phyloP scores from a whole-genome alignment of 2,797 vertebrate species.

The Monodelphis domestica region DNA sequence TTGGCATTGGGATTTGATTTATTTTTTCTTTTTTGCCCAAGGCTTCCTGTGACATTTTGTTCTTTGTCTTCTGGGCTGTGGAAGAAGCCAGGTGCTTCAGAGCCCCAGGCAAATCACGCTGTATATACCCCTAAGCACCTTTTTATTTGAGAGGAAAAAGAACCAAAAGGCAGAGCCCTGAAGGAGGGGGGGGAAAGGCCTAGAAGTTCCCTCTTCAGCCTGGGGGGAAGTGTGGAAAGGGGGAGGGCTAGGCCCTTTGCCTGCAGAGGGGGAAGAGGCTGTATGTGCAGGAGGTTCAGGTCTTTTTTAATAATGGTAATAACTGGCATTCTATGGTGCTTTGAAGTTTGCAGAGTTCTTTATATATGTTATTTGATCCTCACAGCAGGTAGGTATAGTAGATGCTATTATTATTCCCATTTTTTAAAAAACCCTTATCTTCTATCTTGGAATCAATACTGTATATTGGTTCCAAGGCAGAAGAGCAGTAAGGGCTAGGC shows the following conservation, averaged over 20 bases:
- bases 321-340: neutral
- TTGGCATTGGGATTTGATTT: neutral
- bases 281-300: neutral
- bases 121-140: neutral
- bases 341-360: neutral
- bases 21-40: neutral
- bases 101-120: neutral
- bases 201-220: neutral
- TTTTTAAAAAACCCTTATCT: no score
- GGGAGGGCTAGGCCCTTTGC: neutral
- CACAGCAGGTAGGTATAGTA: neutral
- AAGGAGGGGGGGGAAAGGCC: neutral
- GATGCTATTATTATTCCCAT: neutral
- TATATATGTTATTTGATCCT: neutral
- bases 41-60: neutral
- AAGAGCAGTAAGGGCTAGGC: no score
- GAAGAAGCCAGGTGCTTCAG: neutral
- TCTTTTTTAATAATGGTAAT: neutral
- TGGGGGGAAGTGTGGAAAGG: neutral
- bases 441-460: no score
- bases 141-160: neutral
- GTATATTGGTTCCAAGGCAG: no score
- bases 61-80: neutral
- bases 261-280: neutral
- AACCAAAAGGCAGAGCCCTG: neutral